Evolutionary conservation across 2,113 vertebrate genomes (phyloP).

Genomic region (Salminus brasiliensis): DNA sequence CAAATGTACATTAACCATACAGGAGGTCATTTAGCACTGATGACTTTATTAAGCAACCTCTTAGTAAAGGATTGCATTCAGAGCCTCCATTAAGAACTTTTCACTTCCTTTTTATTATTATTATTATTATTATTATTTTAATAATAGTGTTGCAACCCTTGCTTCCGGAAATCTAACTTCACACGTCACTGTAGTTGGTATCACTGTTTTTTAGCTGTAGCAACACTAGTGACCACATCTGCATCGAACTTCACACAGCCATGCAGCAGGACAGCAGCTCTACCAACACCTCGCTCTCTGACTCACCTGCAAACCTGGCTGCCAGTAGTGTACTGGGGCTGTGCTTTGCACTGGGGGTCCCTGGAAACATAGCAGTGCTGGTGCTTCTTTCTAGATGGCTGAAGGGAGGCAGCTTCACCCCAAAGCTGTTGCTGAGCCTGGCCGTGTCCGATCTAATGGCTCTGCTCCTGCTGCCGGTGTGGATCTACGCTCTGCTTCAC

Average conservation of each 20-base stretch:
- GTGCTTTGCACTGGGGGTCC: constrained; percentile 69
- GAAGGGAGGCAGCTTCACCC: constrained; percentile 65
- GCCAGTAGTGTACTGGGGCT: constrained; percentile 48
- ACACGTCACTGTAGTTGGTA: too few species aligned
- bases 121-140: too few species aligned
- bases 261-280: constrained; percentile 24
- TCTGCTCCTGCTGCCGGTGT: constrained; percentile 71
- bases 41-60: too few species aligned
- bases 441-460: constrained; percentile 73
- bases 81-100: too few species aligned
- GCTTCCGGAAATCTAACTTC: too few species aligned
- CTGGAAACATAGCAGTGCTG: constrained; percentile 71
- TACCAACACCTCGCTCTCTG: constrained; percentile 9
- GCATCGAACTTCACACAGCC: not conserved
- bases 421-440: constrained; percentile 74
- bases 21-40: too few species aligned
- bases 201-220: not conserved
- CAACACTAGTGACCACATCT: not conserved
- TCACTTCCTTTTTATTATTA: too few species aligned
- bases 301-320: not conserved
- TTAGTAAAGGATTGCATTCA: too few species aligned
- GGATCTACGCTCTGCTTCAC: constrained; percentile 71
- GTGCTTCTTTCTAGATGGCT: constrained; percentile 64
- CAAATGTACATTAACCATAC: too few species aligned
- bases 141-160: too few species aligned